Percentiles rank a stretch among this genome's conserved stretches.
phyloP scores from a whole-genome alignment of 2,888 invertebrate species.

The Meteorus cinctellus region DNA sequence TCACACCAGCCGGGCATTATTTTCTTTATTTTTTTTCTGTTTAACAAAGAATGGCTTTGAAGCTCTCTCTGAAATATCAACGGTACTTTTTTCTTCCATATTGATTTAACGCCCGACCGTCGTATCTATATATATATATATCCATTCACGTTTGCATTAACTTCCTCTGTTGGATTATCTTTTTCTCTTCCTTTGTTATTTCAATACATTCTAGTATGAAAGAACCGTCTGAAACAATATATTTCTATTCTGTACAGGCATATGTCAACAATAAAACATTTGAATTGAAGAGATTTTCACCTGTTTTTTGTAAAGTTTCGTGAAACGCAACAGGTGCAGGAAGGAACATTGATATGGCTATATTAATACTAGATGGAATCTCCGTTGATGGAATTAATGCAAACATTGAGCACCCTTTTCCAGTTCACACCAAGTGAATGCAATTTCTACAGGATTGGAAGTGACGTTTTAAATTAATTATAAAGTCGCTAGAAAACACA shows the following conservation, averaged over 20 bases:
- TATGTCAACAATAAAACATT: neutral
- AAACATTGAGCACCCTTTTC: no score
- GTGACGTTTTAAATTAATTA: no score
- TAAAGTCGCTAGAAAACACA: no score
- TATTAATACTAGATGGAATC: neutral
- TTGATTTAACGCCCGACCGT: neutral
- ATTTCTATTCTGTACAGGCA: neutral
- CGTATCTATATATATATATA: neutral
- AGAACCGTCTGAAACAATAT: neutral
- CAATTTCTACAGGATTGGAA: no score
- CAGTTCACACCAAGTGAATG: no score
- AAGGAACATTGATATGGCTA: neutral
- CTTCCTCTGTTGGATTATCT: neutral
- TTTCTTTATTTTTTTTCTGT: neutral
- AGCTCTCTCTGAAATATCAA: neutral
- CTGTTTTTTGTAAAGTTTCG: neutral
- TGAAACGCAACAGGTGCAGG: neutral
- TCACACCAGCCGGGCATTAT: neutral
- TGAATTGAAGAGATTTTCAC: neutral
- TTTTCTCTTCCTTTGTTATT: neutral
- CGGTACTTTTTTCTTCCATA: neutral
- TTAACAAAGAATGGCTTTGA: neutral
- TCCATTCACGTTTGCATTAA: neutral
- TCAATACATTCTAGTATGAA: neutral
- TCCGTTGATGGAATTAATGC: no score